Evolutionary conservation across 2,797 vertebrate species (phyloP).

Genomic region (Typhlichthys eigenmanni): DNA sequence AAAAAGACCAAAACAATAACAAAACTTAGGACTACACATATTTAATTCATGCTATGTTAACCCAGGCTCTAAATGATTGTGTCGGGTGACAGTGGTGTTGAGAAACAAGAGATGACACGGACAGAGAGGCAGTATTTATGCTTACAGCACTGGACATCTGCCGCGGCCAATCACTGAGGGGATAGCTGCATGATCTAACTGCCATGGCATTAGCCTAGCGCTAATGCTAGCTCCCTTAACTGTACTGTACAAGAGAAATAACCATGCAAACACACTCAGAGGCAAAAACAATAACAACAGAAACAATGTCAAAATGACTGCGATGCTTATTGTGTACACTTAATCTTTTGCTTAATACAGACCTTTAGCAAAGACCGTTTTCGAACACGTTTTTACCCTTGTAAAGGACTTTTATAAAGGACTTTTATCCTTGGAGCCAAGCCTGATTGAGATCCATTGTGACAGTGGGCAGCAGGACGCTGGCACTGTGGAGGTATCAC

Average conservation of each 20-base stretch:
- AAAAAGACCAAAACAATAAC: neutral
- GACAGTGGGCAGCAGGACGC: conserved; percentile 82
- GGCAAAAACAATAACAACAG: conserved; percentile 73
- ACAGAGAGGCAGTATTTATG: conserved; percentile 3
- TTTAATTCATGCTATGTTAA: conserved; percentile 19
- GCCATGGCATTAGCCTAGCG: conserved; percentile 10
- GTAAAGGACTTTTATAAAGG: conserved; percentile 32
- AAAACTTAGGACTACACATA: neutral
- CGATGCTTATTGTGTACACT: conserved; percentile 75
- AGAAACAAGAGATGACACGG: conserved; percentile 20
- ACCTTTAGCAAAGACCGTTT: conserved; percentile 78
- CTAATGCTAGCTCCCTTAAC: conserved; percentile 13
- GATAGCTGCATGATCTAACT: conserved; percentile 3
- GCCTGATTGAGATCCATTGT: conserved; percentile 79
- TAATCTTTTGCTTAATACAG: conserved; percentile 81
- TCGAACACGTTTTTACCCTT: too few relatives aligned
- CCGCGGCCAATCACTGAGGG: conserved; percentile 12
- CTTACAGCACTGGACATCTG: conserved; percentile 21
- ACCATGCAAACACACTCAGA: conserved; percentile 44
- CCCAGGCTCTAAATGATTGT: conserved; percentile 5
- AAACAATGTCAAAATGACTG: conserved; percentile 86
- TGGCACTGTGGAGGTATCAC: conserved; percentile 71
- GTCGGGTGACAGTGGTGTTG: conserved; percentile 17
- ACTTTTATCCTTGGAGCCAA: conserved; percentile 69
- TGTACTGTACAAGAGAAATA: conserved; percentile 60